Evolutionary conservation across 2,113 vertebrate species (phyloP).

Genomic region (Zosterops japonicus): DNA sequence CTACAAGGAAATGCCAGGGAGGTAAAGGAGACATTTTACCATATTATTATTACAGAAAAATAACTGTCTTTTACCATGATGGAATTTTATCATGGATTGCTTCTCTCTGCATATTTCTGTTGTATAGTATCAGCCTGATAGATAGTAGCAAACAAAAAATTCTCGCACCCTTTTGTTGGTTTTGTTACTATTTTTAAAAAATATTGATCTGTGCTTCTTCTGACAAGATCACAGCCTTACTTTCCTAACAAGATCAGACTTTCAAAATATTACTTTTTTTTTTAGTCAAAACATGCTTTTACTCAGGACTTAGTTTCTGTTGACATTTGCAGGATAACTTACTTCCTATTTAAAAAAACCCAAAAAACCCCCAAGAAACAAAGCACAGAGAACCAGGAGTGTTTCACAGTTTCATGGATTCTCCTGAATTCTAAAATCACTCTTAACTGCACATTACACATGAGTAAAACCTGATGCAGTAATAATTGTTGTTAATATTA

Average conservation of each 20-base stretch:
- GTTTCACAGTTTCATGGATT: neutral
- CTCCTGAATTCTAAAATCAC: constrained; percentile 16
- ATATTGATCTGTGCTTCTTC: neutral
- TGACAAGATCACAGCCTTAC: neutral
- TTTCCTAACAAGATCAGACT: neutral
- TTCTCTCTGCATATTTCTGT: neutral
- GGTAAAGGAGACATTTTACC: neutral
- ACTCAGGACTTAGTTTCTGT: neutral
- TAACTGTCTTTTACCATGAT: neutral
- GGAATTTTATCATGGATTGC: neutral
- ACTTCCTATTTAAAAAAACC: neutral
- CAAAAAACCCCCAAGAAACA: neutral
- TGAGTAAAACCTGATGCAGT: neutral
- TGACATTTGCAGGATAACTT: neutral
- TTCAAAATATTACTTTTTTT: neutral
- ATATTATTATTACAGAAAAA: neutral
- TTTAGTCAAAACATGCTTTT: neutral
- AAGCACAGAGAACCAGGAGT: neutral
- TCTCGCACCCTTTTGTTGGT: neutral
- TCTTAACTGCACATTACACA: neutral
- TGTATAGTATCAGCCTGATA: neutral
- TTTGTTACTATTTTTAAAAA: neutral
- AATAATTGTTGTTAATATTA: neutral
- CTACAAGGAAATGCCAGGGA: neutral
- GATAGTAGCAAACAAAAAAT: neutral